Conservation (phyloP, 2,797 vertebrate species). For the Anisognathus igniventris region DNA sequence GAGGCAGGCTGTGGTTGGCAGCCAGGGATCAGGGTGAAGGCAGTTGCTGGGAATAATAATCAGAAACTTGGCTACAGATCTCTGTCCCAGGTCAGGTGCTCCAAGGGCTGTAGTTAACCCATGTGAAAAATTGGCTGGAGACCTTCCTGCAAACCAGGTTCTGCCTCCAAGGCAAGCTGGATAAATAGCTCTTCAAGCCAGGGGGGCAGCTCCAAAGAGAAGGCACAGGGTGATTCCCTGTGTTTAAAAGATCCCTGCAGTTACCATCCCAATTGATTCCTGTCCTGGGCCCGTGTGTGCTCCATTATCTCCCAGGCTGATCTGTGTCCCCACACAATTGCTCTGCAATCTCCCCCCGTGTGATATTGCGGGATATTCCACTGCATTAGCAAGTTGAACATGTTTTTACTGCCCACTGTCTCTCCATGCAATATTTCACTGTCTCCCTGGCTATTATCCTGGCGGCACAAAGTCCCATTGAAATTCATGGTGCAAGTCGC, state of each 20-base stretch:
- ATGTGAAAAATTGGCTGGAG: constrained; percentile 4
- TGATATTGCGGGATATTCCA: not conserved
- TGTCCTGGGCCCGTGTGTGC: accelerated
- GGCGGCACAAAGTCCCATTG: constrained; percentile 60
- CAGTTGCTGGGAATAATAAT: not conserved
- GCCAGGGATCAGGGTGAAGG: not conserved
- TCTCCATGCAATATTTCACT: constrained; percentile 45
- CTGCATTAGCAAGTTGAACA: constrained; percentile 3
- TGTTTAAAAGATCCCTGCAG: not conserved
- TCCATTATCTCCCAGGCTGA: not conserved
- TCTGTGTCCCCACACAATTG: not conserved
- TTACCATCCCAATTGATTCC: not conserved
- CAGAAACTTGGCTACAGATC: not conserved
- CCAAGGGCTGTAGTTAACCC: not conserved
- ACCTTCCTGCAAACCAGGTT: not conserved
- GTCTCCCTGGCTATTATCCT: constrained; percentile 60
- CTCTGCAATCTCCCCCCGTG: not conserved
- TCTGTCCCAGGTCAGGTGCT: not conserved
- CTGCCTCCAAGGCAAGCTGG: not conserved
- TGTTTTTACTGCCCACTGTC: constrained; percentile 54
- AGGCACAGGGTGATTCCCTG: not conserved
- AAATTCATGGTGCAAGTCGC: constrained; percentile 52
- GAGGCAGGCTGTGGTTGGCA: not conserved
- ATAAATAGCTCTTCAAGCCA: not conserved
- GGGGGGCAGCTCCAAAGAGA: not conserved